phyloP scores from a whole-genome alignment of 2,797 vertebrate species.

The Acrossocheilus wenchowensis region DNA sequence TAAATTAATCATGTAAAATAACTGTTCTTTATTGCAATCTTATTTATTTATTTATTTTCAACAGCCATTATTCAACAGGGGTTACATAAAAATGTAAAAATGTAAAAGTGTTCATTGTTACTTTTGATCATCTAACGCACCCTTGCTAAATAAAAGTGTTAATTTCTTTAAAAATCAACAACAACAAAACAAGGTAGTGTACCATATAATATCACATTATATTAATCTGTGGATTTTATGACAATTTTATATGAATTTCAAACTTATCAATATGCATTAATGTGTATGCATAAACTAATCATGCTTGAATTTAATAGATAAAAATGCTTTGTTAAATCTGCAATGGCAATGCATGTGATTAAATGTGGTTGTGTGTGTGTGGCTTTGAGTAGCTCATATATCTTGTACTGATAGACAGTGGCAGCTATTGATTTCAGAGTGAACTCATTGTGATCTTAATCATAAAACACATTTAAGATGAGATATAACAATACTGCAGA shows the following conservation, averaged over 20 bases:
- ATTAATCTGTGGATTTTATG: background rate
- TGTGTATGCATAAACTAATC: background rate
- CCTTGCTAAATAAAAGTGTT: background rate
- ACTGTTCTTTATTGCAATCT: background rate
- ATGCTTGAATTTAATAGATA: background rate
- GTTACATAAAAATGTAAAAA: background rate
- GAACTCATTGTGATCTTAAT: slow-evolving; percentile 18
- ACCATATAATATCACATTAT: background rate
- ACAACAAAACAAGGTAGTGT: background rate
- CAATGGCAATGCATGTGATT: background rate
- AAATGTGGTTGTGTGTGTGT: background rate
- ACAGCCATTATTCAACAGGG: background rate
- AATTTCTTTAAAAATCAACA: background rate
- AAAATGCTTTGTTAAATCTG: background rate
- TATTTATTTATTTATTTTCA: background rate
- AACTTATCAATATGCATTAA: background rate
- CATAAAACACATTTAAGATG: slow-evolving; percentile 23
- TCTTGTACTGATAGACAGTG: slow-evolving; percentile 25
- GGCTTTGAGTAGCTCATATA: background rate
- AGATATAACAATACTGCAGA: slow-evolving; percentile 1
- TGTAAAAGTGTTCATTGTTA: background rate
- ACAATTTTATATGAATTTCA: background rate
- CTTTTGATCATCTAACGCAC: background rate
- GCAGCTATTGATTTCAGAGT: slow-evolving; percentile 34
- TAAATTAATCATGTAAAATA: background rate